Conservation (phyloP, 2,888 invertebrate genomes). For the Athalia circularis region DNA sequence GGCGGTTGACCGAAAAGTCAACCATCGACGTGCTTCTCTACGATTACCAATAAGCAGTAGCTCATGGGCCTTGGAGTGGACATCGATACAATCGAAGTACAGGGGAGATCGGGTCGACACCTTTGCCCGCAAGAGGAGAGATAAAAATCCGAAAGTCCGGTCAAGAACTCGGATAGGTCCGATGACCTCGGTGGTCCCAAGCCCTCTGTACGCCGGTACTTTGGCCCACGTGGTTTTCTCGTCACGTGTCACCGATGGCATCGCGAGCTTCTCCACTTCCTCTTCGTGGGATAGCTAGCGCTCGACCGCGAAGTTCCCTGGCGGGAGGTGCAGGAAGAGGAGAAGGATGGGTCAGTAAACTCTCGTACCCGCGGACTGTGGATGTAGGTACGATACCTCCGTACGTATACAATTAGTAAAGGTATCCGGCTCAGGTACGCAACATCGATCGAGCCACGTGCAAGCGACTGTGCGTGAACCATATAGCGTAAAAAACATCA, state of each 20-base stretch:
- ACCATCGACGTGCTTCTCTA: no score
- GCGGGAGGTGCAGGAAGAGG: not conserved
- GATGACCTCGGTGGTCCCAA: conserved; percentile 25
- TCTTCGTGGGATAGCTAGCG: conserved; percentile 29
- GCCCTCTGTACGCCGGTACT: conserved; percentile 6
- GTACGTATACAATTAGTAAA: conserved; percentile 6
- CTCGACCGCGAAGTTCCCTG: conserved; percentile 22
- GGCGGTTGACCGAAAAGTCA: no score
- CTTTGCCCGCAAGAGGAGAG: no score
- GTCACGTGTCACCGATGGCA: conserved; percentile 26
- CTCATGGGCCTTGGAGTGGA: no score
- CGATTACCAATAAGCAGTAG: no score
- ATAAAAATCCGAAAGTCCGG: no score
- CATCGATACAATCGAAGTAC: no score
- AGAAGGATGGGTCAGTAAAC: conserved; percentile 32
- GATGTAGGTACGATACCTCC: not conserved
- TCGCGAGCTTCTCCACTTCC: conserved; percentile 14
- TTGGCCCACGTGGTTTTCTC: conserved; percentile 30
- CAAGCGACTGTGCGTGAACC: no score
- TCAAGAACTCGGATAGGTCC: not conserved
- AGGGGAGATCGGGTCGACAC: conserved; percentile 1
- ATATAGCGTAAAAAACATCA: no score
- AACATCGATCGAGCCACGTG: no score
- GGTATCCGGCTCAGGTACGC: no score
- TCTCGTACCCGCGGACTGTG: not conserved